Conservation (phyloP, 1,140 invertebrate genomes). For the Ceratina australensis region DNA sequence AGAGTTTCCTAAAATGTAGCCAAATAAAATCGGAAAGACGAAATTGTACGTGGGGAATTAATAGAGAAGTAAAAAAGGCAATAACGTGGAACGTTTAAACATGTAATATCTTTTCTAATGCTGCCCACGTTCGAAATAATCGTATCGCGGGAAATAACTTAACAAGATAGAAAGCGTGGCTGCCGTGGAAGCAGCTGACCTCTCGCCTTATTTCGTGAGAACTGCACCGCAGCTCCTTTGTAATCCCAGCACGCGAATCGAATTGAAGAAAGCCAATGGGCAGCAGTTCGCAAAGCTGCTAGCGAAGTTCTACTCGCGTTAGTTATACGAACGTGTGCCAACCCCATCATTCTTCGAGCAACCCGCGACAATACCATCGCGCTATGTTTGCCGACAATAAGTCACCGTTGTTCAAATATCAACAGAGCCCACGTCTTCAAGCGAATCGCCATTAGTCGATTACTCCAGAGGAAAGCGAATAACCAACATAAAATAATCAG, state of each 20-base stretch:
- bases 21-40: background rate
- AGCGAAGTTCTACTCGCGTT: slow-evolving; percentile 50
- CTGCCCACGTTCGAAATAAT: slow-evolving; percentile 6
- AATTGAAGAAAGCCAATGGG: slow-evolving; percentile 65
- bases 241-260: slow-evolving; percentile 67
- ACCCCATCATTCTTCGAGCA: slow-evolving; percentile 23
- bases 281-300: slow-evolving; percentile 41
- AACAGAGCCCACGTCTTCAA: background rate
- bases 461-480: background rate
- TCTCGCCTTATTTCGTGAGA: slow-evolving; percentile 60
- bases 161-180: slow-evolving; percentile 28
- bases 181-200: slow-evolving; percentile 44
- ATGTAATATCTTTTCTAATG: background rate
- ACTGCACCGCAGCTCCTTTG: slow-evolving; percentile 49
- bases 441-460: background rate
- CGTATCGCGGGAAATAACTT: slow-evolving; percentile 7
- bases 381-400: background rate
- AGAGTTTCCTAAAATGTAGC: background rate
- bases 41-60: no score
- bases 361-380: slow-evolving; percentile 30
- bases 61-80: background rate
- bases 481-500: background rate
- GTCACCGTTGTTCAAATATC: no score
- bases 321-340: slow-evolving; percentile 30
- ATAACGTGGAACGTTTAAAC: no score